These are phyloP conservation scores for Decapterus maruadsi DNA, from an alignment of 2,797 vertebrate species.

Conservation along the genomic window DNA sequence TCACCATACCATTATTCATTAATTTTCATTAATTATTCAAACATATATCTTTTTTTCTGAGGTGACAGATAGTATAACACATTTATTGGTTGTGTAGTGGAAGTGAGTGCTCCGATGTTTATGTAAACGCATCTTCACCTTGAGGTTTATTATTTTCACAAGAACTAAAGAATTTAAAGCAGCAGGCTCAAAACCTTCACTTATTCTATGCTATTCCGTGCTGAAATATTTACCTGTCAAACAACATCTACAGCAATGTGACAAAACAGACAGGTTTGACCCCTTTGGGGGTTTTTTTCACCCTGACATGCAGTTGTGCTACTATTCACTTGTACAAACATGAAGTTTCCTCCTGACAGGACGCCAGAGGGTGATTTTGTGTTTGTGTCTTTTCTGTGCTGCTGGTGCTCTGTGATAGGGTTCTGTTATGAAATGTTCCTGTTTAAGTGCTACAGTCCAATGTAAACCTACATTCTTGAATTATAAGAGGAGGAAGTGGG, in stretches of 20 bases:
- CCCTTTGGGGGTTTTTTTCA: not conserved
- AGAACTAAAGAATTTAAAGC: not conserved
- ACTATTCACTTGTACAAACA: constrained; percentile 7
- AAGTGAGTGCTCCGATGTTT: too few relatives aligned
- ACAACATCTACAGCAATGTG: not conserved
- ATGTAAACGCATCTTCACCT: not conserved
- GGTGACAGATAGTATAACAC: not conserved
- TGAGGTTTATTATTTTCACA: constrained; percentile 14
- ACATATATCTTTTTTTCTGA: not conserved
- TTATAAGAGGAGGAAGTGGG: not conserved
- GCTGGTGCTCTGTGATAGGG: constrained; percentile 1
- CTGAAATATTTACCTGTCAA: not conserved
- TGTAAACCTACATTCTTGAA: not conserved
- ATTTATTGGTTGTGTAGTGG: not conserved
- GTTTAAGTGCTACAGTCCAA: not conserved
- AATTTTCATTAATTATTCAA: not conserved
- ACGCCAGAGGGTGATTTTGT: not conserved
- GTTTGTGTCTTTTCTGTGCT: constrained; percentile 1
- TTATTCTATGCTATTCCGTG: not conserved
- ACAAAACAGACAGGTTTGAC: constrained; percentile 18
- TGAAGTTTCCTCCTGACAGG: constrained; percentile 40
- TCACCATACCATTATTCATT: constrained; percentile 31
- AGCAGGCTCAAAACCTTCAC: not conserved
- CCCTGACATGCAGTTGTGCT: not conserved
- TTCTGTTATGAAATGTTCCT: constrained; percentile 7